These are phyloP conservation scores for Orchestes rusci DNA, from an alignment of 2,888 invertebrate species.

Conservation along the genomic window DNA sequence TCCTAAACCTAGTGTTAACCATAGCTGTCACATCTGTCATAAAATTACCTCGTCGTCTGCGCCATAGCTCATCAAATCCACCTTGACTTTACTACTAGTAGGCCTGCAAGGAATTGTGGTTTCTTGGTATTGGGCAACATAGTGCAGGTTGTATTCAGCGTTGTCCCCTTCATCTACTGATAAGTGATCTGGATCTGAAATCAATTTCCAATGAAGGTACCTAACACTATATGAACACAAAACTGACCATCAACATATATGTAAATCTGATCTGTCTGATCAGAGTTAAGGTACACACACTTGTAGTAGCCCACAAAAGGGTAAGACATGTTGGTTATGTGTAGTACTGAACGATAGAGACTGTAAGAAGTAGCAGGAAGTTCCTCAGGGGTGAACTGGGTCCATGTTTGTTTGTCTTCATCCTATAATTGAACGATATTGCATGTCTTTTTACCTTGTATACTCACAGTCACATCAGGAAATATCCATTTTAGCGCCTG, in stretches of 20 bases:
- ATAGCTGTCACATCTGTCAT: no score
- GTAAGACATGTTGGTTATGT: constrained; percentile 37
- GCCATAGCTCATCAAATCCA: constrained; percentile 31
- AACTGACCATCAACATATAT: constrained; percentile 49
- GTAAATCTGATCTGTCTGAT: constrained; percentile 43
- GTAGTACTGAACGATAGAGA: constrained; percentile 45
- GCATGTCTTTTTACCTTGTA: no score
- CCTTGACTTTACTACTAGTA: constrained; percentile 51
- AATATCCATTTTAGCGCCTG: no score
- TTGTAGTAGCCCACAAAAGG: constrained; percentile 41
- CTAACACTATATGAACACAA: neutral
- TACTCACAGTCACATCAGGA: no score
- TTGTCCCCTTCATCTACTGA: constrained; percentile 40
- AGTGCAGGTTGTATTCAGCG: constrained; percentile 15
- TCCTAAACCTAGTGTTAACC: no score
- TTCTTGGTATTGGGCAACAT: constrained; percentile 41
- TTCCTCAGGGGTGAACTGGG: no score
- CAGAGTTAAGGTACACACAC: constrained; percentile 35
- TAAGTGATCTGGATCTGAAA: constrained; percentile 44
- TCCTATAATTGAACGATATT: no score
- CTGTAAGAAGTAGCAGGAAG: no score
- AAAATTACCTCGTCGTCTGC: constrained; percentile 3
- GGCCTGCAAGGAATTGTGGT: constrained; percentile 57
- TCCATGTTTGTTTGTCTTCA: no score
- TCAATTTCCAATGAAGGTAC: no score